Evolutionary conservation across 2,113 vertebrate genomes (phyloP).

Genomic region (Aspidoscelis tigris): DNA sequence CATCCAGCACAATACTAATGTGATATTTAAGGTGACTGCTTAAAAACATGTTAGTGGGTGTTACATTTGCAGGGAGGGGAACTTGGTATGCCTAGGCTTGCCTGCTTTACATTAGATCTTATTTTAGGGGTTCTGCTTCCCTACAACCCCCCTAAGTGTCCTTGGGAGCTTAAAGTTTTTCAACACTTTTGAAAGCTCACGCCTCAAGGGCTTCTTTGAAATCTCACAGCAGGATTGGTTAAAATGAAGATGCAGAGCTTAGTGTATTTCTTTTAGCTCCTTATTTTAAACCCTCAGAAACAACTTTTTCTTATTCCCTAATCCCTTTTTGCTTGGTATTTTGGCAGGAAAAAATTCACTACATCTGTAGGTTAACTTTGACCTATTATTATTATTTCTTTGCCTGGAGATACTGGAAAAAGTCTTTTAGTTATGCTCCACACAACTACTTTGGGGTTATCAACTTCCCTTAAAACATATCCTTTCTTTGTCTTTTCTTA

Average conservation of each 20-base stretch:
- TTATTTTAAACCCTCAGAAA: slow-evolving; percentile 3
- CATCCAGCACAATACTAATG: too few species aligned
- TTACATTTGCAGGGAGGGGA: not conserved
- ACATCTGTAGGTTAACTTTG: slow-evolving; percentile 1
- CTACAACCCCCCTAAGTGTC: not conserved
- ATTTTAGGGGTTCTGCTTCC: not conserved
- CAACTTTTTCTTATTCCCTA: not conserved
- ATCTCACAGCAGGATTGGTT: slow-evolving; percentile 7
- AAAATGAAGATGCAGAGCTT: not conserved
- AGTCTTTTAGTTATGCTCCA: not conserved
- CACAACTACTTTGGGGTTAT: not conserved
- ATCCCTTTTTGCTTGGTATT: slow-evolving; percentile 3
- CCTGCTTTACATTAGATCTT: not conserved
- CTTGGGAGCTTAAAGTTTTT: not conserved
- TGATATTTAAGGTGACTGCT: not conserved
- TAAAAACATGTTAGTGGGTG: not conserved
- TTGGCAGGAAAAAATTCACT: not conserved
- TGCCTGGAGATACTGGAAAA: not conserved
- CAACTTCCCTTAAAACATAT: not conserved
- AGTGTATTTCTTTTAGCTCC: slow-evolving; percentile 8
- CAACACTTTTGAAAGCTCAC: rapidly evolving
- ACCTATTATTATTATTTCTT: slow-evolving; percentile 6
- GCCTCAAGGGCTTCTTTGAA: not conserved
- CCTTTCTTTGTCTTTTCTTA: not conserved
- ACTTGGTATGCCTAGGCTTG: not conserved